phyloP scores from a whole-genome alignment of 2,113 vertebrate genomes.

The Peucedramus taeniatus region DNA sequence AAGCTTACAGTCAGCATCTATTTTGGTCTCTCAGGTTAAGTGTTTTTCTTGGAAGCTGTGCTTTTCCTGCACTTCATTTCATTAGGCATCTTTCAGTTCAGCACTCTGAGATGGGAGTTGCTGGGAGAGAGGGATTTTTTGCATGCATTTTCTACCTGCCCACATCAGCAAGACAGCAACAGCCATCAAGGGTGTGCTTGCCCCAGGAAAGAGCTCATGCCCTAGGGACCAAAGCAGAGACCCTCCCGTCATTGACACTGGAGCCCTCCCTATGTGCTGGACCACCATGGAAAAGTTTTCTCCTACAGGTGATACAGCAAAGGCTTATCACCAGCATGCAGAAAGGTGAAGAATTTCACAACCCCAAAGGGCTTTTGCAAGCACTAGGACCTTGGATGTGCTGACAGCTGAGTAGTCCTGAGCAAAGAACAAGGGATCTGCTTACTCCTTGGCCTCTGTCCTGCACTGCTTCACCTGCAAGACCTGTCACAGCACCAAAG shows the following conservation, averaged over 20 bases:
- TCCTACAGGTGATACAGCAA: background rate
- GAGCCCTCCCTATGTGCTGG: background rate
- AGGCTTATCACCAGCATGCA: background rate
- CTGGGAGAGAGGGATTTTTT: background rate
- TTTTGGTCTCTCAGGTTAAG: background rate
- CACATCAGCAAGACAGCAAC: background rate
- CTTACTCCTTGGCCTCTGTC: background rate
- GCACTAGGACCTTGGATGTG: background rate
- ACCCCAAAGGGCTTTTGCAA: background rate
- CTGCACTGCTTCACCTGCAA: background rate
- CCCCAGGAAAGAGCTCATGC: background rate
- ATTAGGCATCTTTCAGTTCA: background rate
- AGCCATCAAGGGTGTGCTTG: background rate
- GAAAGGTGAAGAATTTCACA: background rate
- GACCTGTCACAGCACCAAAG: background rate
- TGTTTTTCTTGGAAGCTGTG: background rate
- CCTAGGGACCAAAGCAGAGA: background rate
- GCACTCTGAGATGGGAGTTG: background rate
- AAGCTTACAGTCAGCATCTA: background rate
- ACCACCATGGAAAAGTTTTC: background rate
- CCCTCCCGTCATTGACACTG: rapidly evolving
- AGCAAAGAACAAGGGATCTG: background rate
- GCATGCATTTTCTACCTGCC: background rate
- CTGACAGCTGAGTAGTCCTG: background rate
- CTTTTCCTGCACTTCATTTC: background rate